A percentile compares a stretch with the other conserved stretches of the same genome.
phyloP scores from a whole-genome alignment of 2,797 vertebrate genomes.

The Crocodylus rhombifer region DNA sequence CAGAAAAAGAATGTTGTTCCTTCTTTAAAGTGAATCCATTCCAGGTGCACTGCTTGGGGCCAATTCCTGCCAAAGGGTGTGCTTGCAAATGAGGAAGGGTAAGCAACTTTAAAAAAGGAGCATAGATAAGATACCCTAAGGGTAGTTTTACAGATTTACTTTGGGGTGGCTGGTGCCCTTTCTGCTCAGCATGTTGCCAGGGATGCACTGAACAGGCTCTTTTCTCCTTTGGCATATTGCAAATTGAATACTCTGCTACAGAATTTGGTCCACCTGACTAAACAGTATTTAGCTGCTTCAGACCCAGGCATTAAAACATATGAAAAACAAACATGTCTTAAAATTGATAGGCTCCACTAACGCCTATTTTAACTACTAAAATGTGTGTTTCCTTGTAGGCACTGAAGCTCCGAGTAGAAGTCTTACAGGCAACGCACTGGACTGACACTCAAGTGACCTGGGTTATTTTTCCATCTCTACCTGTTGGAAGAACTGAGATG shows the following conservation, averaged over 20 bases:
- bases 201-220: background rate
- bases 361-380: background rate
- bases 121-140: background rate
- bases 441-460: background rate
- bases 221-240: background rate
- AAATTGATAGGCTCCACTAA: background rate
- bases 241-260: background rate
- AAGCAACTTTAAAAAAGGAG: background rate
- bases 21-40: background rate
- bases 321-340: background rate
- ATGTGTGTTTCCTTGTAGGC: background rate
- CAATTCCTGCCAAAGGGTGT: background rate
- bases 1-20: background rate
- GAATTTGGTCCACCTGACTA: background rate
- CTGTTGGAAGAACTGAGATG: background rate
- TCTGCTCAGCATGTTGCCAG: background rate
- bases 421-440: too few species aligned
- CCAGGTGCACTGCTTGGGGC: background rate
- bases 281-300: too few species aligned
- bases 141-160: background rate
- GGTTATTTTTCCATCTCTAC: background rate
- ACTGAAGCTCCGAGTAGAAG: background rate
- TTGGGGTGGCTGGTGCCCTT: background rate
- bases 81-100: background rate
- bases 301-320: background rate